phyloP scores from a whole-genome alignment of 92 coral and sea anemone species.

The Epizoanthus illoricatus region DNA sequence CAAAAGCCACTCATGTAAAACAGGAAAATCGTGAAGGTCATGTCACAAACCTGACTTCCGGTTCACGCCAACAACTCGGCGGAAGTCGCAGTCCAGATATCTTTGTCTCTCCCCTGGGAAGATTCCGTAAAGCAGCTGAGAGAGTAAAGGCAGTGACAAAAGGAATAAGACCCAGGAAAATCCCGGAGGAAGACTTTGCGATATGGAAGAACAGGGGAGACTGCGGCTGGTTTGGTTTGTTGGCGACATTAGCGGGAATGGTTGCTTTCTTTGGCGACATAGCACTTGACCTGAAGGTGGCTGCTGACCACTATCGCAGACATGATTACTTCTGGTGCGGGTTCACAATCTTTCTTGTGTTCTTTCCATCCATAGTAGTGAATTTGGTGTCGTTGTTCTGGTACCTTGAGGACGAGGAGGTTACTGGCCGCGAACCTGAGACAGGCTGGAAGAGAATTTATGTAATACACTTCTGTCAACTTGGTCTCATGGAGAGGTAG shows the following conservation, averaged over 20 bases:
- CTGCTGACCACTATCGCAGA: constrained; percentile 69
- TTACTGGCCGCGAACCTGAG: constrained; percentile 49
- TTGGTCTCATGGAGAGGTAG: constrained; percentile 79
- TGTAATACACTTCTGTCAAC: constrained; percentile 57
- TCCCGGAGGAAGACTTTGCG: constrained; percentile 61
- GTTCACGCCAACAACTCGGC: not conserved
- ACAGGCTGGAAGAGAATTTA: constrained; percentile 67
- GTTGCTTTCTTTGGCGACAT: constrained; percentile 78
- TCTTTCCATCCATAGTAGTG: constrained; percentile 63
- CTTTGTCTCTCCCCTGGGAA: constrained; percentile 54
- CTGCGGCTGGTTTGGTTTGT: constrained; percentile 67
- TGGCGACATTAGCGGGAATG: constrained; percentile 59
- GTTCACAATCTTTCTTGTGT: constrained; percentile 62
- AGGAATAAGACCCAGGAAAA: constrained; percentile 50
- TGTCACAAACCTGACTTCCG: constrained; percentile 15
- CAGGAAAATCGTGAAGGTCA: constrained; percentile 32
- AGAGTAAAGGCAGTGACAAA: constrained; percentile 44
- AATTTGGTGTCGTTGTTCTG: constrained; percentile 79
- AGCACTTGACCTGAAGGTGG: constrained; percentile 80
- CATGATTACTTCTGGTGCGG: constrained; percentile 70
- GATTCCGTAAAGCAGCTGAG: constrained; percentile 62
- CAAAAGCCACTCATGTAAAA: constrained; percentile 23
- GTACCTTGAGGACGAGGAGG: constrained; percentile 72
- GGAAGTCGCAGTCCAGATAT: not conserved
- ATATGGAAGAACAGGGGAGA: constrained; percentile 76